Conservation (phyloP, 2,888 invertebrate species). For the Mesopsocus fuscifrons region DNA sequence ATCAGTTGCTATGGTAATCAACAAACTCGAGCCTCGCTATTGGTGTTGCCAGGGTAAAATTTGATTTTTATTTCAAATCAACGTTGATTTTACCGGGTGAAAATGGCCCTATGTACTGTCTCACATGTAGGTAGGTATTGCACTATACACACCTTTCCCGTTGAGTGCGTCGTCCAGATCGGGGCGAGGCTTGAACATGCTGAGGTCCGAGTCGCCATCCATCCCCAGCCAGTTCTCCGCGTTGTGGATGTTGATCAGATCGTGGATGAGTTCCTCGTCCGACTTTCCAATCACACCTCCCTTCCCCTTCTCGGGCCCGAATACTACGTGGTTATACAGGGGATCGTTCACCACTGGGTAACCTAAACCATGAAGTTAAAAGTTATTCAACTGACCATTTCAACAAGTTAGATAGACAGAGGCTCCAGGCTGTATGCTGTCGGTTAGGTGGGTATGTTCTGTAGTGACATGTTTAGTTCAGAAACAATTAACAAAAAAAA, state of each 20-base stretch:
- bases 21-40: no score
- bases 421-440: no score
- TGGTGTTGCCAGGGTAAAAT: no score
- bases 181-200: conserved; percentile 56
- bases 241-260: conserved; percentile 81
- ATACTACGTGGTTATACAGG: conserved; percentile 88
- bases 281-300: conserved; percentile 75
- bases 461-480: no score
- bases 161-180: conserved; percentile 39
- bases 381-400: conserved; percentile 5
- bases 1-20: no score
- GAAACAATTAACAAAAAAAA: no score
- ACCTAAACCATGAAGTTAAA: conserved; percentile 32
- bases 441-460: no score
- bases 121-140: no score
- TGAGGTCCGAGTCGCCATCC: conserved; percentile 70
- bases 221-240: conserved; percentile 88
- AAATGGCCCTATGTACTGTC: no score
- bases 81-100: no score
- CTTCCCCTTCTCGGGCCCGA: conserved; percentile 84
- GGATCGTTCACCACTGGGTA: conserved; percentile 96
- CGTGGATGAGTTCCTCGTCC: conserved; percentile 72
- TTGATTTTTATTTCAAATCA: no score
- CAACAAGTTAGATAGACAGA: background rate
- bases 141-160: conserved; percentile 1